A percentile compares a stretch with the other conserved stretches of the same genome.
Evolutionary conservation across 2,888 invertebrate genomes (phyloP).

Genomic region (Chrysomela aeneicollis): DNA sequence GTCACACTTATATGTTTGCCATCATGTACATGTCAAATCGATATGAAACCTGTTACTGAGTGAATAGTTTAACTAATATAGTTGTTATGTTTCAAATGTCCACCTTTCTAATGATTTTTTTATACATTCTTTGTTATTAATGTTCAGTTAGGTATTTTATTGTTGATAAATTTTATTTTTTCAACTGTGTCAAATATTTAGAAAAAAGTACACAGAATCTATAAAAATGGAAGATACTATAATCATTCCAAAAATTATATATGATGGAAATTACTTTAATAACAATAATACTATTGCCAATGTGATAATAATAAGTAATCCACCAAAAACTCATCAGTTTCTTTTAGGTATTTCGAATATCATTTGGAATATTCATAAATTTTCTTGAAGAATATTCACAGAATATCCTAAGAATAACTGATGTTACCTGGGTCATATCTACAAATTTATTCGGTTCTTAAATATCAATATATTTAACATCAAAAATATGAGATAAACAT

Average conservation of each 20-base stretch:
- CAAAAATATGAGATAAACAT: conserved; percentile 29
- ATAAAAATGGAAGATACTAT: not conserved
- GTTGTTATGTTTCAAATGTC: not conserved
- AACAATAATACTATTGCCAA: not conserved
- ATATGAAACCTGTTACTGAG: not conserved
- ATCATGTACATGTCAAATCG: not conserved
- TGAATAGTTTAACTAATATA: not conserved
- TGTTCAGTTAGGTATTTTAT: conserved; percentile 2
- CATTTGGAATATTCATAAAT: not conserved
- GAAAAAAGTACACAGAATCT: conserved; percentile 27
- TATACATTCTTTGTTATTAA: conserved; percentile 18
- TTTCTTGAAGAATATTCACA: not conserved
- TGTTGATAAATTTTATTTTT: conserved; percentile 24
- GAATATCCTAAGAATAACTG: not conserved
- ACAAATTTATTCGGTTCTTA: not conserved
- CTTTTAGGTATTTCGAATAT: not conserved
- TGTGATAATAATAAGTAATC: conserved; percentile 3
- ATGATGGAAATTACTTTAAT: not conserved
- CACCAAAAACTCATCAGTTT: not conserved
- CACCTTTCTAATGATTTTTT: not conserved
- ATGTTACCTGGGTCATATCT: not conserved
- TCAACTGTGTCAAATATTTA: conserved; percentile 32
- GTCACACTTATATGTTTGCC: not conserved
- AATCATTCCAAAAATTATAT: conserved; percentile 16
- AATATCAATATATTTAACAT: not conserved